Percentiles rank a stretch among this genome's conserved stretches.
Conservation (phyloP, 1,140 invertebrate species). For the Ditylenchus dipsaci region DNA sequence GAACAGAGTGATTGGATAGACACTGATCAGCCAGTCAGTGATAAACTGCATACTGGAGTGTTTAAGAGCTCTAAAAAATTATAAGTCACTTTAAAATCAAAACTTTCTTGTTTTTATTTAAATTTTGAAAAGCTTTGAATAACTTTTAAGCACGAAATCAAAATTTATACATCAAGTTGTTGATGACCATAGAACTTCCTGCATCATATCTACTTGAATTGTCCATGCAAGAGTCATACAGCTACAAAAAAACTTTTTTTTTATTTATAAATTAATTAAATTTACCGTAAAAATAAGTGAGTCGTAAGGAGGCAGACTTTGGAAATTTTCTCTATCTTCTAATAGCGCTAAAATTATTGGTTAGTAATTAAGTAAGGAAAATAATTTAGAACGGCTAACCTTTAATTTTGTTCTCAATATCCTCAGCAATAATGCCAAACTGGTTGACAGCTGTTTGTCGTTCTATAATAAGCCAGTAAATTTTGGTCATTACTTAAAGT, state of each 20-base stretch:
- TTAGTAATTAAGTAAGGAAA: background rate
- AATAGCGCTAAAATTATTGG: conserved; percentile 5
- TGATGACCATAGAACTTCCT: conserved; percentile 8
- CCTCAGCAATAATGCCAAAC: conserved; percentile 20
- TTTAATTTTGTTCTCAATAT: conserved; percentile 25
- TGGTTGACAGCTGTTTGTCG: conserved; percentile 26
- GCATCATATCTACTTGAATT: background rate
- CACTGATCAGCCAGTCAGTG: conserved; percentile 25
- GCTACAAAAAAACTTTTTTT: background rate
- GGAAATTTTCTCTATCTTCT: conserved; percentile 15
- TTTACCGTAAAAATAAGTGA: conserved; percentile 17
- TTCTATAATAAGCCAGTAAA: conserved; percentile 13
- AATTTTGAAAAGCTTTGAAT: background rate
- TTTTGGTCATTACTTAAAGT: background rate
- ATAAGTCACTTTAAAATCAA: no score
- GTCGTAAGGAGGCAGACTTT: conserved; percentile 21
- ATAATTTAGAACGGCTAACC: background rate
- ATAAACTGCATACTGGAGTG: conserved; percentile 23
- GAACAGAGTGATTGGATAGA: conserved; percentile 24
- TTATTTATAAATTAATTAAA: background rate
- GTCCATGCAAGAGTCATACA: conserved; percentile 25
- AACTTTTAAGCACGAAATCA: background rate
- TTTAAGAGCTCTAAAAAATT: conserved; percentile 15
- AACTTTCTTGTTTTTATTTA: no score
- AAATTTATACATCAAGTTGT: background rate